Evolutionary conservation across 2,888 invertebrate species (phyloP).

Genomic region (Drosophila hamatofila): DNA sequence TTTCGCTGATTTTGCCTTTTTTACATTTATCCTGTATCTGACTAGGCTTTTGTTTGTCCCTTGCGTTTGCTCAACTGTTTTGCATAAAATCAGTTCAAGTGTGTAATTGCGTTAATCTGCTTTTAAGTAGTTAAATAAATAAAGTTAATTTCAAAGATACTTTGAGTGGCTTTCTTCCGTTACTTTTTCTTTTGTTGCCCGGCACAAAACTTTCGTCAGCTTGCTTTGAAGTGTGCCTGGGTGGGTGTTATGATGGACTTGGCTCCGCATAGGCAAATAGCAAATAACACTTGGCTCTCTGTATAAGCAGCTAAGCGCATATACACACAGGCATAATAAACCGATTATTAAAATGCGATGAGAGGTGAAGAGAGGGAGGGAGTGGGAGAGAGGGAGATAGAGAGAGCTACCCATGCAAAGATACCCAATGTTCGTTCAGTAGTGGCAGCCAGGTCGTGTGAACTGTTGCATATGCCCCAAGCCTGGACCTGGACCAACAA

Average conservation of each 20-base stretch:
- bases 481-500: constrained; percentile 49
- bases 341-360: constrained; percentile 73
- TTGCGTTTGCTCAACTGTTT: constrained; percentile 46
- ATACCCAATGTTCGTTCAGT: constrained; percentile 33
- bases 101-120: constrained; percentile 85
- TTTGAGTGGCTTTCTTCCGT: constrained; percentile 60
- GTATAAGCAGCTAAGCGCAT: constrained; percentile 34
- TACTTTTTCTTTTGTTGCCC: constrained; percentile 42
- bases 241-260: too few species aligned
- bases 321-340: constrained; percentile 61
- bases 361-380: constrained; percentile 39
- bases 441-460: constrained; percentile 61
- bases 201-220: constrained; percentile 45
- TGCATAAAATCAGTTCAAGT: constrained; percentile 82
- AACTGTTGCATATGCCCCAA: constrained; percentile 73
- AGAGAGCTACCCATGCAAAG: background rate
- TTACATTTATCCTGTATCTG: constrained; percentile 9
- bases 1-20: constrained; percentile 11
- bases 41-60: constrained; percentile 4
- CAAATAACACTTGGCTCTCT: constrained; percentile 47
- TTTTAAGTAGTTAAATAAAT: constrained; percentile 84
- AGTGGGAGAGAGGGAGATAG: background rate
- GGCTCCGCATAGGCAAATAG: constrained; percentile 45
- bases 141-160: constrained; percentile 83
- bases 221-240: constrained; percentile 75